Base-by-base conservation (phyloP, 1,140 invertebrate species). In the Drosophila repleta region DNA sequence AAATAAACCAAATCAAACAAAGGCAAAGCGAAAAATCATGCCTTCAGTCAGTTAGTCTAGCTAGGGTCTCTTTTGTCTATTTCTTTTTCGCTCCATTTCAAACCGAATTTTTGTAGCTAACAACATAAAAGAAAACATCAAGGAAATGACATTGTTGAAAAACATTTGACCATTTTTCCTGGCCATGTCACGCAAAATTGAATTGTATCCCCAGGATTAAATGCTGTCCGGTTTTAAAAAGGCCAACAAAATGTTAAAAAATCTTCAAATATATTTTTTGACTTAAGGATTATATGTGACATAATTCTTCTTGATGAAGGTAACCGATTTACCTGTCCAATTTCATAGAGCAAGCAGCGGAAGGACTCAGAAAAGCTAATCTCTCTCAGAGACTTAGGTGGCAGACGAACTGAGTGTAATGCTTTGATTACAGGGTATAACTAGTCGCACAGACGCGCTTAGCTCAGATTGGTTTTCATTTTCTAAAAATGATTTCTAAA, bases 161-260 rank as follows among this genome's bases (percentile, higher is more conserved):
- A 89, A 87, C 75, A 84, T 79, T 87, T 88, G 83, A 87, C 79
- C 83, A 78, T 78, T 82, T 81, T 84, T 78, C 53, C 74, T 75
- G 60, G 45, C 51, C 69, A 75, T 70, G 67, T 69, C 67, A 75
- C 52, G 63, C 60, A 67, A 79, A 87, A 87, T 88, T 83, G 76
- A 88, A 89, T 87, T 82, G 75, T 67, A 76, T 53, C 52, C 71
- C 61, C 56, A 69, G 68, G 69, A 48, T 39, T 43, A 63, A 61
- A 32, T 13, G 8, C 1, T n/a, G n/a, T n/a, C n/a, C n/a, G n/a
- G n/a, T n/a, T n/a, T n/a, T n/a, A 71, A 37, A 39, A 64, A 46
- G 17, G 15, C 3, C n/a, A 43, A 18, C 1, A 43, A 43, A 15
- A 15, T 17, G 17, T 43, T 17, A 43, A 17, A 43, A 43, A 7